phyloP scores from a whole-genome alignment of 2,113 vertebrate genomes.

The Scolopax mira region DNA sequence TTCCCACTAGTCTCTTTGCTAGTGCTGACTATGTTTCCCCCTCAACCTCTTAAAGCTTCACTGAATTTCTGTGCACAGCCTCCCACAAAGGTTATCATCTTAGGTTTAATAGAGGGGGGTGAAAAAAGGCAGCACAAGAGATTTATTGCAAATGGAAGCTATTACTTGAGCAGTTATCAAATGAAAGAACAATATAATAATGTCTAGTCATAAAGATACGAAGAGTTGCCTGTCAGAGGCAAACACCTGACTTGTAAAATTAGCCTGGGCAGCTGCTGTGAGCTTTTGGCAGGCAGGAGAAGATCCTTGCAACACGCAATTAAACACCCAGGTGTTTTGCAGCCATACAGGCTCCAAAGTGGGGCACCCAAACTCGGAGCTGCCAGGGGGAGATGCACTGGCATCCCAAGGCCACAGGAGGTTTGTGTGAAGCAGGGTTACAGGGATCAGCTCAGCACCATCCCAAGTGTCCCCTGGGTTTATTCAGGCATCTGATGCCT shows the following conservation, averaged over 20 bases:
- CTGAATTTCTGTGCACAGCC: neutral
- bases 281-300: neutral
- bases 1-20: neutral
- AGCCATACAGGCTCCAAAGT: neutral
- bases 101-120: slow-evolving; percentile 3
- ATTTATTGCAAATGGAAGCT: slow-evolving; percentile 65
- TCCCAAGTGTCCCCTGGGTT: neutral
- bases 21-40: neutral
- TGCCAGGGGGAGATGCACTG: fast-evolving
- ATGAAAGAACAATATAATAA: slow-evolving; percentile 66
- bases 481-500: neutral
- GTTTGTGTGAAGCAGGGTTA: neutral
- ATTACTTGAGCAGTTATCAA: slow-evolving; percentile 59
- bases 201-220: slow-evolving; percentile 31
- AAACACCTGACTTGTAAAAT: slow-evolving; percentile 25
- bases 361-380: neutral
- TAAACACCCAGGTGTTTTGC: neutral
- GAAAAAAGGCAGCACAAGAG: neutral
- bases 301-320: neutral
- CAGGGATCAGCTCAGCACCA: neutral
- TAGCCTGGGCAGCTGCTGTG: neutral
- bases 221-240: slow-evolving; percentile 38
- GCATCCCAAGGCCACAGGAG: neutral
- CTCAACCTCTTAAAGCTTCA: neutral
- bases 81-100: slow-evolving; percentile 44